Evolutionary conservation across 2,797 vertebrate species (phyloP), one percentile per base, ranked within the genome.

Genomic region (Bovichtus variegatus): DNA sequence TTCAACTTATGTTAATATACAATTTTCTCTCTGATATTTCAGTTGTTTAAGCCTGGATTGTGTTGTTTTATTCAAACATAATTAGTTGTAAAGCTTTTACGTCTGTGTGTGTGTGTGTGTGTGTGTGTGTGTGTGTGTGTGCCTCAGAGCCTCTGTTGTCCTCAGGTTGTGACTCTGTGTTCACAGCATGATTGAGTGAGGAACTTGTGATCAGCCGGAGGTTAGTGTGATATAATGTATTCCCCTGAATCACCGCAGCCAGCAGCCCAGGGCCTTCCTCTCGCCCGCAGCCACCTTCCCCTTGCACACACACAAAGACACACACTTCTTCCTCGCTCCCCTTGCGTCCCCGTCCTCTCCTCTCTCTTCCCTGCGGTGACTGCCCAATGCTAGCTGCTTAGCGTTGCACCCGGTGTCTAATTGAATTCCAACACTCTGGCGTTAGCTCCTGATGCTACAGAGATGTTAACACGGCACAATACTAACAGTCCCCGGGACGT

Each of bases 391-490:
- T 90, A 79, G 89, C 88, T 93, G 87, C 86, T 93, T 91, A 89
- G 90, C 59, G 70, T 89, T 88, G 85, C 86, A 89, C 84, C 84
- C 81, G 74, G 85, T 83, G 85, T 93, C 92, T 95, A 93, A 92
- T 94, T 94, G 93, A 94, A 93, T 89, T 92, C 85, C 86, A 86
- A 76, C 83, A 79, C 83, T 49, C 13, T 1, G 36, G 77, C 54
- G 67, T 83, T 90, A 91, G 91, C 90, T 87, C 69, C 76, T 60
- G 82, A 87, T 88, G 87, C 90, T 89, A 86, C 15, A 65, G 86
- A 87, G 90, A 88, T 93, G 92, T 94, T 93, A 93, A 93, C 92
- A 93, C 62, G 89, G 81, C 84, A 88, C 91, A 93, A 90, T 92
- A 75, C 89, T 81, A 94, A 93, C 90, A 94, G 81, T 87, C 92